Evolutionary conservation across 1,140 invertebrate species (phyloP).

Genomic region (Apis cerana): DNA sequence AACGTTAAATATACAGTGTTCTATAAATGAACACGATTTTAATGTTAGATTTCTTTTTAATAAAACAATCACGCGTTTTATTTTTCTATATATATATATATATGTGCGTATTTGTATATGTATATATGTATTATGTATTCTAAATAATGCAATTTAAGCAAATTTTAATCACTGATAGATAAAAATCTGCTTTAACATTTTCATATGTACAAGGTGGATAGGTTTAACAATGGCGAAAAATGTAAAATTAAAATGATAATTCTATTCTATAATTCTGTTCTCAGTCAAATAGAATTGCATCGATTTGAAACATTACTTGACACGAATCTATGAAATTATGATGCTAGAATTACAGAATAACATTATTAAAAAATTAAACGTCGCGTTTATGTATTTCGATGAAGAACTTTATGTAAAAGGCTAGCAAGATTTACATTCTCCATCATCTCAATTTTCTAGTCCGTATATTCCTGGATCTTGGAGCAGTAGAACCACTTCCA

Average conservation of each 20-base stretch:
- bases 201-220: constrained; percentile 46
- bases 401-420: constrained; percentile 25
- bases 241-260: constrained; percentile 33
- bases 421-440: constrained; percentile 73
- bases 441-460: constrained; percentile 77
- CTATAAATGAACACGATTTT: neutral
- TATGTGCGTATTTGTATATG: neutral
- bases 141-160: constrained; percentile 2
- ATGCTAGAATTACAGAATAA: neutral
- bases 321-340: neutral
- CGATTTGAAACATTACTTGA: neutral
- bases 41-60: neutral
- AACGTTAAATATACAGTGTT: neutral
- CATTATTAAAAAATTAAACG: neutral
- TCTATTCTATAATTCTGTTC: neutral
- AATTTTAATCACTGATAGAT: neutral
- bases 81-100: neutral
- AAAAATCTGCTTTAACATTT: constrained; percentile 18
- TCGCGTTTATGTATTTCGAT: neutral
- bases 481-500: constrained; percentile 77
- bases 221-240: constrained; percentile 26
- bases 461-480: constrained; percentile 71
- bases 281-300: neutral
- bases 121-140: neutral
- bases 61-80: neutral